These are phyloP conservation scores for Dipodomys ordii DNA, from an alignment of 2,113 vertebrate species.

Conservation along the genomic window DNA sequence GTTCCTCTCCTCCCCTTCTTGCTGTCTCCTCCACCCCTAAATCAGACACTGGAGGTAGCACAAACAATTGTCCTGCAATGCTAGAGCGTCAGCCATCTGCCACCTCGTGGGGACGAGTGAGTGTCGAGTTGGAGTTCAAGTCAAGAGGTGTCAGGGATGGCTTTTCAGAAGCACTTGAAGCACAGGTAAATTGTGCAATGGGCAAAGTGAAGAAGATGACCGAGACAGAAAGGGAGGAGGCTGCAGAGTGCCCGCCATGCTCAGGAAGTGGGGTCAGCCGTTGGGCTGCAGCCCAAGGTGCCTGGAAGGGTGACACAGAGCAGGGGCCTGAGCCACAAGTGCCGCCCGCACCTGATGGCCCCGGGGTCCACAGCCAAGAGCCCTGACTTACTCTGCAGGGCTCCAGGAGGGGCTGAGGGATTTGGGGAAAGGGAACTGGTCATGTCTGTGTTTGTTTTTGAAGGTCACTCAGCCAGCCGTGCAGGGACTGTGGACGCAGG, in stretches of 20 bases:
- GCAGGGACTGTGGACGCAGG: background rate
- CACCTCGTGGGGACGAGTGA: accelerated
- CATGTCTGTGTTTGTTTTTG: background rate
- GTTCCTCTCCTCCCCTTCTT: background rate
- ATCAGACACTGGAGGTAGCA: background rate
- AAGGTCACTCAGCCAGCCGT: background rate
- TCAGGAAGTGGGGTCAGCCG: background rate
- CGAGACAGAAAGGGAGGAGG: no score
- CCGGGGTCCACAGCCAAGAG: background rate
- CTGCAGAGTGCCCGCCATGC: accelerated
- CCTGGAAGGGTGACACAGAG: background rate
- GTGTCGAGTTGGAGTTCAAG: background rate
- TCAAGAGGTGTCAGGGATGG: background rate
- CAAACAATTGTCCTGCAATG: no score
- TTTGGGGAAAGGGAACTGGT: background rate
- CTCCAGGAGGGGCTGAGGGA: background rate
- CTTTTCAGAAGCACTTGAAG: background rate
- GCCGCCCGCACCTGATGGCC: background rate
- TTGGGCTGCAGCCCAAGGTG: no score
- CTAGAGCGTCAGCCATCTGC: background rate
- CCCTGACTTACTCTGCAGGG: background rate
- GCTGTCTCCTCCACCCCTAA: no score
- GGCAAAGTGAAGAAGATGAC: background rate
- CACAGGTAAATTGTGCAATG: background rate
- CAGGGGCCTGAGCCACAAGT: background rate